phyloP scores from a whole-genome alignment of 1,140 invertebrate species.

The Leptopilina clavipes region DNA sequence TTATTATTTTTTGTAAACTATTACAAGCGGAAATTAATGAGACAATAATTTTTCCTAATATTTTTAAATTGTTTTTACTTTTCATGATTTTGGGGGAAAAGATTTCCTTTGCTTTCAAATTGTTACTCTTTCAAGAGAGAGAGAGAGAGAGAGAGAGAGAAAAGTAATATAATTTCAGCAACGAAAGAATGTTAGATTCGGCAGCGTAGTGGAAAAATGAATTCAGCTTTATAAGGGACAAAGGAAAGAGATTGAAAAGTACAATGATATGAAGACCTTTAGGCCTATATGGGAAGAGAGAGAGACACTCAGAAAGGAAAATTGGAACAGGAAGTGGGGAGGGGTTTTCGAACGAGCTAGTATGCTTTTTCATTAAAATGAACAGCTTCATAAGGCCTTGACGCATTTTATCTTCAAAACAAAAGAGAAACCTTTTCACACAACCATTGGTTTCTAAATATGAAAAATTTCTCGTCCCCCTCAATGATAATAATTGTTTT shows the following conservation, averaged over 20 bases:
- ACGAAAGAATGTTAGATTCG: neutral
- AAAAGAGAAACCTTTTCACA: neutral
- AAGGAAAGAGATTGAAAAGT: slow-evolving; percentile 5
- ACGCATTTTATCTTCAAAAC: neutral
- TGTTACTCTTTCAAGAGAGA: no score
- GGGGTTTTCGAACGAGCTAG: no score
- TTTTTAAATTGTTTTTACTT: no score
- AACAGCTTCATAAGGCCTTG: neutral
- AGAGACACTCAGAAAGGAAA: neutral
- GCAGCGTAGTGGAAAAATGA: slow-evolving; percentile 11
- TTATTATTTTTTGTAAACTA: no score
- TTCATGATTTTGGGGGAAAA: no score
- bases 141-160: no score
- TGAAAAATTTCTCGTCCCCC: neutral
- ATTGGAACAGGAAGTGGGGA: slow-evolving; percentile 6
- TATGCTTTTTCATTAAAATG: slow-evolving; percentile 14
- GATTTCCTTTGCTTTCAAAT: no score
- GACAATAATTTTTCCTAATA: no score
- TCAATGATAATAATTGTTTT: neutral
- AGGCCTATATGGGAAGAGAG: neutral
- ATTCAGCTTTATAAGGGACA: neutral
- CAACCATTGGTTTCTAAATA: neutral
- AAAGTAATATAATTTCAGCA: neutral
- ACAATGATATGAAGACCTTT: neutral
- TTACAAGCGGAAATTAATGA: no score